Evolutionary conservation across 2,113 vertebrate genomes (phyloP), one percentile per base, ranked within the genome.

Genomic region (Rhizomys pruinosus): DNA sequence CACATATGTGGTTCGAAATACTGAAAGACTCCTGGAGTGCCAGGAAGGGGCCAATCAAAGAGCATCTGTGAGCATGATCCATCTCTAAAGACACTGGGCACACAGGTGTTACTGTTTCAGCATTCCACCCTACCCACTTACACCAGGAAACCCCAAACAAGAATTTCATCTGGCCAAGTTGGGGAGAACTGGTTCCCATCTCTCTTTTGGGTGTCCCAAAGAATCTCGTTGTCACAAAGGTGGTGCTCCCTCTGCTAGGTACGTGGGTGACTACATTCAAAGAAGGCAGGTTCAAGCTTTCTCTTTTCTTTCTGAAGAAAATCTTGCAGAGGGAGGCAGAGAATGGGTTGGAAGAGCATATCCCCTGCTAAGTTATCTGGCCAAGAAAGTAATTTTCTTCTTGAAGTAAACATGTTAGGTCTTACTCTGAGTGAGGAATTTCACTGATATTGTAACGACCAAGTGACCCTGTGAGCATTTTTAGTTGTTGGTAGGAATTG

Each of bases 51-150:
- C 25, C 44, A 16, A 0, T 37, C 39, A 39, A n/a, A 42, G 68
- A 5, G 25, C 29, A n/a, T 47, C 23, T 20, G 1, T 47, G 61
- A 61, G 23, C 16, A 4, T 4, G 29, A 2, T 2, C 55, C 0
- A 42, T 27, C 52, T 55, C 59, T 20, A n/a, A 55, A 63, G 57
- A 37, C n/a, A 3, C 47, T 1, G 19, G 63, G 42, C 5, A 22
- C 5, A 22, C 7, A 12, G 39, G 77, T 74, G 7, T 55, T 19
- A 11, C 2, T 11, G 4, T 61, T 42, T 47, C 37, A 22, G 4
- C 0, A 0, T 34, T 66, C 11, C 1, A 5, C 4, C 52, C 8
- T 37, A 9, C 15, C 47, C 0, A 7, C 12, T 8, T 64, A 47
- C 3, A 10, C 39, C 59, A 23, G 3, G 23, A 55, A 71, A 64